Conservation (phyloP, 2,797 vertebrate genomes). For the Anguilla obscura region DNA sequence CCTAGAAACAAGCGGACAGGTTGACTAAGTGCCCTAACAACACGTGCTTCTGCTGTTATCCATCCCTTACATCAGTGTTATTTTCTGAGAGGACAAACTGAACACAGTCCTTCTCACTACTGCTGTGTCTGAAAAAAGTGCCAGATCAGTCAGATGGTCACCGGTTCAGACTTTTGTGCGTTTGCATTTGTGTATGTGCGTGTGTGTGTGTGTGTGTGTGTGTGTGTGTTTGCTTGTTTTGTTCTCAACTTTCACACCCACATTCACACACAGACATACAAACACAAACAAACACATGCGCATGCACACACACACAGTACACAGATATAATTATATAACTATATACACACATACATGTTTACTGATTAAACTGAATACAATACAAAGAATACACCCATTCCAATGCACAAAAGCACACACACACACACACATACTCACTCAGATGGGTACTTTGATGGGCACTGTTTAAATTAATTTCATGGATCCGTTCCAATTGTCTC, state of each 20-base stretch:
- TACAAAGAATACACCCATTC: background rate
- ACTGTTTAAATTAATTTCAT: constrained; percentile 27
- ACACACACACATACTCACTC: constrained; percentile 36
- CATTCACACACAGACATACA: background rate
- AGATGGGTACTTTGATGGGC: constrained; percentile 40
- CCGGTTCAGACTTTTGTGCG: constrained; percentile 9
- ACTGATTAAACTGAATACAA: background rate
- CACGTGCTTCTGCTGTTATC: background rate
- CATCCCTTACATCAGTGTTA: background rate
- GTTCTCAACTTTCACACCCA: background rate
- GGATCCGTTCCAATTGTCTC: background rate
- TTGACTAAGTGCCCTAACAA: background rate
- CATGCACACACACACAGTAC: background rate
- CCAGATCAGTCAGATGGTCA: background rate
- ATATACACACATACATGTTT: background rate
- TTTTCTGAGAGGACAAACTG: background rate
- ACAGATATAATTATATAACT: background rate
- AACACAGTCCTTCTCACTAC: background rate
- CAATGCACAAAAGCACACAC: background rate
- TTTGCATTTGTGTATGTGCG: background rate
- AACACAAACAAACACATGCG: background rate
- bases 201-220: background rate
- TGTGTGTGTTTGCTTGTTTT: background rate
- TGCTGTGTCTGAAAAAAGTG: background rate
- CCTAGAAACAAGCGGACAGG: background rate